Conservation (phyloP, 2,888 invertebrate species). For the Heliconius charithonia region DNA sequence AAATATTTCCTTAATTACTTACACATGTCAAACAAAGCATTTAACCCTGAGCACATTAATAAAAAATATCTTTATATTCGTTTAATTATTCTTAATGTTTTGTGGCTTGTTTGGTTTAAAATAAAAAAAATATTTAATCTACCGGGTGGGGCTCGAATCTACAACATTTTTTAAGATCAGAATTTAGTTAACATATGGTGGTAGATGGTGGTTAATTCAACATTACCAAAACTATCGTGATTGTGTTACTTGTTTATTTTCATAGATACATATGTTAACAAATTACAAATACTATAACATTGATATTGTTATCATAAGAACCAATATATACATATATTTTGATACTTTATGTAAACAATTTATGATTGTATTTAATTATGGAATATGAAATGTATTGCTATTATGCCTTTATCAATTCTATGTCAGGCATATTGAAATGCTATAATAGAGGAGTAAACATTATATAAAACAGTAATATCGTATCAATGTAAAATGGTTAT, state of each 20-base stretch:
- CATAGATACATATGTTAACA: not conserved
- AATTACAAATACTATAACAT: not conserved
- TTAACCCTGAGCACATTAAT: too few relatives aligned
- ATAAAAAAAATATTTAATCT: too few relatives aligned
- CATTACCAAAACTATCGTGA: not conserved
- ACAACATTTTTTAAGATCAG: not conserved
- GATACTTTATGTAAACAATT: slow-evolving; percentile 4
- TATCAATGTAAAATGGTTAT: not conserved
- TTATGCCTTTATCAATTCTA: not conserved
- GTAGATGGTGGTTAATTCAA: too few relatives aligned
- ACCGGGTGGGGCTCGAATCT: too few relatives aligned
- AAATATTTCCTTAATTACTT: not conserved
- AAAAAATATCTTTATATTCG: too few relatives aligned
- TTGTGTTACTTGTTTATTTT: not conserved
- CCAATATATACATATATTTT: not conserved
- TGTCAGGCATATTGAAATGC: not conserved
- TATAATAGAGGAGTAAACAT: not conserved
- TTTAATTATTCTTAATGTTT: too few relatives aligned
- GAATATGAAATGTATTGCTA: not conserved
- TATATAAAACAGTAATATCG: not conserved
- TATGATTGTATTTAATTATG: slow-evolving; percentile 5
- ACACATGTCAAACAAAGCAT: not conserved
- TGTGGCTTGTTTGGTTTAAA: too few relatives aligned
- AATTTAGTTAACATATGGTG: too few relatives aligned
- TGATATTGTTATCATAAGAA: not conserved